These are phyloP conservation scores for Malaclemys terrapin DNA, from an alignment of 2,113 vertebrate species.

Conservation along the genomic window DNA sequence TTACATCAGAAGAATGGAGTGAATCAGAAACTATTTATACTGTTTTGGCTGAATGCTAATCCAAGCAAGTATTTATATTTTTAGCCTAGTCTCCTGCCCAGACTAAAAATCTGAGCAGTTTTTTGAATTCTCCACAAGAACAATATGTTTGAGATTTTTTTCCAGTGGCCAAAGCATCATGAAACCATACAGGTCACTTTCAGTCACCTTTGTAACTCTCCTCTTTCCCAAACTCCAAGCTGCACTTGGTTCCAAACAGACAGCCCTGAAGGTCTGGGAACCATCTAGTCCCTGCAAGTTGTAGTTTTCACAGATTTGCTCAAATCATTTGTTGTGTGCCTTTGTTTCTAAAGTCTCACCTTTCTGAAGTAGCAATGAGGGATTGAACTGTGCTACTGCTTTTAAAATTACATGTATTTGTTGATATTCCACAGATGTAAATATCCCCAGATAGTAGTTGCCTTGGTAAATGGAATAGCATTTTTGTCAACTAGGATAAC, in stretches of 20 bases:
- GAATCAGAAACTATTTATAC: background rate
- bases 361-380: background rate
- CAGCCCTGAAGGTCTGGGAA: background rate
- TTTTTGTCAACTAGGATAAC: background rate
- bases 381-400: background rate
- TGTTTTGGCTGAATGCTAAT: background rate
- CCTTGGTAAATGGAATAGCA: background rate
- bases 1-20: background rate
- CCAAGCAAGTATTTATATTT: background rate
- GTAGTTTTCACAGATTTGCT: background rate
- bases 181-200: background rate
- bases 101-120: background rate
- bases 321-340: too few relatives aligned
- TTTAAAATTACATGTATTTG: background rate
- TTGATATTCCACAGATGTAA: background rate
- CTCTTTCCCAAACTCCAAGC: too few relatives aligned
- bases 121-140: background rate
- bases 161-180: background rate
- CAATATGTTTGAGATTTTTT: background rate
- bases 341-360: too few relatives aligned
- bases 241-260: background rate
- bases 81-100: accelerated
- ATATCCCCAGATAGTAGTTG: background rate
- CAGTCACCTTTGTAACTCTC: background rate
- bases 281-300: background rate